Evolutionary conservation across 2,888 invertebrate genomes (phyloP), one percentile per base, ranked within the genome.

Genomic region (Cephus spinipes): DNA sequence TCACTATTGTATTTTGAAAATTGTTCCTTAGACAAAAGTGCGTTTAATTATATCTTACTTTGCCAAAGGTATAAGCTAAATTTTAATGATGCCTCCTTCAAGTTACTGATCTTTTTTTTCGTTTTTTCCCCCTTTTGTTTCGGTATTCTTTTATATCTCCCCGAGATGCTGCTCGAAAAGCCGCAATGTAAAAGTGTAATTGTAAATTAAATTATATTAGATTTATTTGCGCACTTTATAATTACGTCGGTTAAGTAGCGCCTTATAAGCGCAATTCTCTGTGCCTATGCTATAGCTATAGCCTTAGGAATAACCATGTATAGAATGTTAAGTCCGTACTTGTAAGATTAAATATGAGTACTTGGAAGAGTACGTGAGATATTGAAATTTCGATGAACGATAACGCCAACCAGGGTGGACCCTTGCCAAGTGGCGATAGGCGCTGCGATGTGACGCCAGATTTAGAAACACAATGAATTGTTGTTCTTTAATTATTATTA

Each of bases 391-490:
- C 23, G 30, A 23, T 32, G 0, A 73, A 32, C 12, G 30, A 30
- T 30, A 36, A 74, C 36, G 74, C 74, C 35, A 74, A 35, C 74
- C n/a, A 74, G 35, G 74, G 74, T 74, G 74, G 74, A 74, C 23
- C 74, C 74, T 33, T 35, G 35, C 33, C 74, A 69, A 79, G 79
- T 80, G 79, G 81, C 82, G 80, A 79, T 74, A 81, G 75, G 78
- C 78, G 79, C 77, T 83, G 83, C 79, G 82, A 80, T 81, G 81
- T 78, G 76, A 77, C 78, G 83, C 83, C 81, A 83, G 81, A 77
- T 79, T 80, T 79, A 82, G 81, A 76, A 81, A 77, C 78, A 11
- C 73, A 75, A 80, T 74, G 82, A 82, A 84, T 83, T 82, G 84
- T 83, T 83, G 80, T 84, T 82, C 79, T 78, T 80, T 81, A 79